Evolutionary conservation across 30 jellyfish, hydroid and myxozoan species (phyloP), one percentile per base, ranked within the genome.

Genomic region (Catostylus mosaicus): DNA sequence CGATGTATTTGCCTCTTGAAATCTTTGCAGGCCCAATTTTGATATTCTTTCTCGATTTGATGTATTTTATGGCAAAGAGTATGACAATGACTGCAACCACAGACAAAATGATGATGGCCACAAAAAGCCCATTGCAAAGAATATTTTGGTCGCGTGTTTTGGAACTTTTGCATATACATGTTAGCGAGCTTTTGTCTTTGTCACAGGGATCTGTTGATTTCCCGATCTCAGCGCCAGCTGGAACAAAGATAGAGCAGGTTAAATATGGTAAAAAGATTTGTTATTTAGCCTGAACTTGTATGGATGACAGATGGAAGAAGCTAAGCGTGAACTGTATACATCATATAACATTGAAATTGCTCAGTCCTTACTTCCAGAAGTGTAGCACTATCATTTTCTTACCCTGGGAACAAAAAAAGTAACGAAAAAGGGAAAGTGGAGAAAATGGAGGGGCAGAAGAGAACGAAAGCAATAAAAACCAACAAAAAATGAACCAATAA

Each of bases 81-180:
- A 93, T 65, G 19, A 93, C 99, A 67, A 93, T 67, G 5, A 93
- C 65, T 9, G 99, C 99, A 48, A 93, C 95, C 18, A 87, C 89
- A 16, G 83, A 79, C 65, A 93, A 47, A 50, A 93, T 93, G 46
- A 93, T 85, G 59, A 93, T 79, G 1, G 96, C 99, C 2, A 93
- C 97, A 57, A 93, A 93, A 33, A 93, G 90, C 24, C 99, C 99
- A 74, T 93, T 93, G 75, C 99, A 93, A 34, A 93, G 87, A 29
- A 93, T 93, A 65, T 88, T 93, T 23, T 93, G 71, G 24, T 81
- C 96, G 16, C 97, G 83, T 62, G 77, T 72, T 43, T 65, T 86
- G 14, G 96, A 74, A 37, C 87, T 90, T 31, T 51, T 77, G 87
- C 99, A 93, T 32, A 88, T 74, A 86, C 99, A 93, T 24, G 79